Conservation (phyloP, 2,113 vertebrate species). For the Edolisoma coerulescens region DNA sequence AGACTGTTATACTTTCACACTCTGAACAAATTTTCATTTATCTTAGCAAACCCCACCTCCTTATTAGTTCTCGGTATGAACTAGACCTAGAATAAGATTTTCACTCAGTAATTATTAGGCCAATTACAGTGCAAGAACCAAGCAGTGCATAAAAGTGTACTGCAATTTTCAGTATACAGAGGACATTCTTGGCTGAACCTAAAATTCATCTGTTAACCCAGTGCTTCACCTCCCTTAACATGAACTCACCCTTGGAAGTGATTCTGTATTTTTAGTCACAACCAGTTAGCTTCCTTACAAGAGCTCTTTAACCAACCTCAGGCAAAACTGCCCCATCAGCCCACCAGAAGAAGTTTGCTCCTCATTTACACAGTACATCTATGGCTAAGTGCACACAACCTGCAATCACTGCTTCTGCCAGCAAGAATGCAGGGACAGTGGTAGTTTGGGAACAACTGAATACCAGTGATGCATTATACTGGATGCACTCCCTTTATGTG, state of each 20-base stretch:
- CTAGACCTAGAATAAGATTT: background rate
- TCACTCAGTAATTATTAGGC: background rate
- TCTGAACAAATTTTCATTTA: background rate
- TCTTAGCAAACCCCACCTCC: background rate
- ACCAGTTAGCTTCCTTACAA: background rate
- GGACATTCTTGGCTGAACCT: background rate
- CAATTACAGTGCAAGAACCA: background rate
- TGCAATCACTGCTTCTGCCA: background rate
- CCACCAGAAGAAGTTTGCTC: background rate
- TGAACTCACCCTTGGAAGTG: background rate
- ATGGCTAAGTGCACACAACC: accelerated
- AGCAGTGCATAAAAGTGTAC: background rate
- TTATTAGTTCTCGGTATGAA: background rate
- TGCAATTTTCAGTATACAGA: background rate
- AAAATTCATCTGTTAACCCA: background rate
- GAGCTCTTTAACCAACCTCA: background rate
- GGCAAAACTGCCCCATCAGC: background rate
- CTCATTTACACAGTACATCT: no score
- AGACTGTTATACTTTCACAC: background rate
- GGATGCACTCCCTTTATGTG: no score
- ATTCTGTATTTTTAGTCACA: background rate
- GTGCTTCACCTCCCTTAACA: background rate
- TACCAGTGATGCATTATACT: accelerated
- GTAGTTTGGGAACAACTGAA: background rate
- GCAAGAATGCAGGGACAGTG: accelerated